A percentile compares a stretch with the other conserved stretches of the same genome.
Evolutionary conservation across 1,140 invertebrate species (phyloP).

Genomic region (Ooceraea biroi): DNA sequence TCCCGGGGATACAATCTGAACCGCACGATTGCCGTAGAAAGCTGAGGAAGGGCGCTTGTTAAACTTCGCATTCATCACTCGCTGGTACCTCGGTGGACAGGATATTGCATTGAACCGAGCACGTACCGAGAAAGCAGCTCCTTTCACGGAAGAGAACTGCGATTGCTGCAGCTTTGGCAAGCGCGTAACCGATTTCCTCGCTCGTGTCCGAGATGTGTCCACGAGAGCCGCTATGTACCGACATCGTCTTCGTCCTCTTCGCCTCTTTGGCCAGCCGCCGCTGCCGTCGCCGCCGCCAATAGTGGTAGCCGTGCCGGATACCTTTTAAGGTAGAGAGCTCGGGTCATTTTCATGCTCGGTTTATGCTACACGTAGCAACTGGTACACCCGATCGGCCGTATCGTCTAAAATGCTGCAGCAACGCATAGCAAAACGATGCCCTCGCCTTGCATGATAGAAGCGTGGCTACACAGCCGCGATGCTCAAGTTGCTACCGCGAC

Average conservation of each 20-base stretch:
- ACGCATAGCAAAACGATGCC: slow-evolving; percentile 16
- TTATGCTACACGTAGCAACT: slow-evolving; percentile 41
- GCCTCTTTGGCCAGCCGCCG: not conserved
- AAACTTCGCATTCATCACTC: slow-evolving; percentile 48
- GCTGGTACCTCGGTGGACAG: slow-evolving; percentile 5
- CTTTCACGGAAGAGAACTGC: slow-evolving; percentile 32
- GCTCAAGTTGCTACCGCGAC: slow-evolving; percentile 33
- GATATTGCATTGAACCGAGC: slow-evolving; percentile 54
- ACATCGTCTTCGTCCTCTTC: slow-evolving; percentile 21
- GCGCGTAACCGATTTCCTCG: slow-evolving; percentile 59
- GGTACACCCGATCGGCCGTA: slow-evolving; percentile 26
- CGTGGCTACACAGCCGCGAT: not conserved
- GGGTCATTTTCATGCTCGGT: slow-evolving; percentile 72
- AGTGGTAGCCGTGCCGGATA: too few species aligned
- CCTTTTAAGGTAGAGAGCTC: slow-evolving; percentile 43
- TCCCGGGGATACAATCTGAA: slow-evolving; percentile 24
- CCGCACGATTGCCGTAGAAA: not conserved
- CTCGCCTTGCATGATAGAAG: slow-evolving; percentile 12
- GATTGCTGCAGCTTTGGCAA: slow-evolving; percentile 48
- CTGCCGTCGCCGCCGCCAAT: not conserved
- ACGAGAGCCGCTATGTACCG: not conserved
- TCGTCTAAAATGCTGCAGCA: slow-evolving; percentile 30
- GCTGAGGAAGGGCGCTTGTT: not conserved
- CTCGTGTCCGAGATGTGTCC: slow-evolving; percentile 2
- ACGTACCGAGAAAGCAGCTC: slow-evolving; percentile 1